A percentile compares a stretch with the other conserved stretches of the same genome.
These are phyloP conservation scores for Ciconia nigra DNA, from an alignment of 2,797 vertebrate genomes.

Conservation along the genomic window DNA sequence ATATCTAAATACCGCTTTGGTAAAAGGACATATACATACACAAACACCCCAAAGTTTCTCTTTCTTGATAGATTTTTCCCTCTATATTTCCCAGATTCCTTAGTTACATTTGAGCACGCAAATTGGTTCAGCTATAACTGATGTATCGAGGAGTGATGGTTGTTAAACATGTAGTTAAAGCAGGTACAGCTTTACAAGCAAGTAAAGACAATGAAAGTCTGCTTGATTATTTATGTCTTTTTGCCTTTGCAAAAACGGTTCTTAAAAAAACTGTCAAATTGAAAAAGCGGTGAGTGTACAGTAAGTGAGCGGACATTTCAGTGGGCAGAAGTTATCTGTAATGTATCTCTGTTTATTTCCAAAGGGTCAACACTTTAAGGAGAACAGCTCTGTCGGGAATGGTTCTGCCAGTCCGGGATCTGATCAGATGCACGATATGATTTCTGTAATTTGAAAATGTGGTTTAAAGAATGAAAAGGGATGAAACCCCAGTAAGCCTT, in stretches of 20 bases:
- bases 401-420: background rate
- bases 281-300: background rate
- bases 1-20: background rate
- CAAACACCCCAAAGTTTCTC: background rate
- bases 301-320: background rate
- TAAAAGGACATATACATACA: background rate
- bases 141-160: background rate
- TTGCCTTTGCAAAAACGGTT: background rate
- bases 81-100: background rate
- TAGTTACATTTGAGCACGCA: background rate
- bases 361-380: background rate
- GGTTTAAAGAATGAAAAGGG: background rate
- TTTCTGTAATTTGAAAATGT: background rate
- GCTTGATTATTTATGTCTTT: background rate
- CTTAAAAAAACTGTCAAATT: background rate
- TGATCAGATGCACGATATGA: background rate
- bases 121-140: background rate
- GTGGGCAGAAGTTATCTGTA: background rate
- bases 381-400: background rate
- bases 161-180: background rate
- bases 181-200: background rate
- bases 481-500: background rate
- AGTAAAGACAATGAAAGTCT: background rate
- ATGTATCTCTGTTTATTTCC: background rate
- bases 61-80: background rate